Percentiles rank a stretch among this genome's conserved stretches.
Conservation (phyloP, 1,140 invertebrate species). For the Monomorium pharaonis region DNA sequence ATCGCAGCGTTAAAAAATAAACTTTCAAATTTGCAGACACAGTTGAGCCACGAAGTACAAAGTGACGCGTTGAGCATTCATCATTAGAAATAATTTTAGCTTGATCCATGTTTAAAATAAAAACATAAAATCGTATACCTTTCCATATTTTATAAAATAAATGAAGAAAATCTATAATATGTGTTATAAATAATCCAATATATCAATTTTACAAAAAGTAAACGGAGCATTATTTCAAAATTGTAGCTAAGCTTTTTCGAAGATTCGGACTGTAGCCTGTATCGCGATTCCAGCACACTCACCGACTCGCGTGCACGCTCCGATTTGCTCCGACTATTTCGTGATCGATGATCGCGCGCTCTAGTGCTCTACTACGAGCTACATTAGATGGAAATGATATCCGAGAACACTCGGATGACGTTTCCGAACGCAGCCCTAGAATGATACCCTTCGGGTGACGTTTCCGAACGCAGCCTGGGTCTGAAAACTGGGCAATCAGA, state of each 20-base stretch:
- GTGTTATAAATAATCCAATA: not conserved
- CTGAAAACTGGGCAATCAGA: too few species aligned
- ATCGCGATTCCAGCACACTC: too few species aligned
- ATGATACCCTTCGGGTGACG: too few species aligned
- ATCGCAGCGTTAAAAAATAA: conserved; percentile 98
- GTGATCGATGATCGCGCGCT: too few species aligned
- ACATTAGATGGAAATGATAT: too few species aligned
- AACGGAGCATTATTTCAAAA: too few species aligned
- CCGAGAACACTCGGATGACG: too few species aligned
- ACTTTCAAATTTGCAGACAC: conserved; percentile 97
- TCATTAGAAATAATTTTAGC: conserved; percentile 73
- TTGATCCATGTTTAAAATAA: not conserved
- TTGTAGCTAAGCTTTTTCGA: not conserved
- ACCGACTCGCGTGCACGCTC: too few species aligned
- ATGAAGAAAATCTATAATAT: not conserved
- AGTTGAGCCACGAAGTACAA: conserved; percentile 94
- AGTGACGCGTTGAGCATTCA: conserved; percentile 92
- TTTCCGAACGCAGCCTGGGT: too few species aligned
- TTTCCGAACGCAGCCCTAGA: too few species aligned
- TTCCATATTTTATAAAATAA: conserved; percentile 34
- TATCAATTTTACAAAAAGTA: not conserved
- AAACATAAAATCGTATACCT: not conserved
- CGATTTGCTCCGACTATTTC: too few species aligned
- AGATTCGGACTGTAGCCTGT: not conserved
- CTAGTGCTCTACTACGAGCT: too few species aligned